Base-by-base conservation (phyloP, 1,140 invertebrate genomes). In the Cydia strobilella region DNA sequence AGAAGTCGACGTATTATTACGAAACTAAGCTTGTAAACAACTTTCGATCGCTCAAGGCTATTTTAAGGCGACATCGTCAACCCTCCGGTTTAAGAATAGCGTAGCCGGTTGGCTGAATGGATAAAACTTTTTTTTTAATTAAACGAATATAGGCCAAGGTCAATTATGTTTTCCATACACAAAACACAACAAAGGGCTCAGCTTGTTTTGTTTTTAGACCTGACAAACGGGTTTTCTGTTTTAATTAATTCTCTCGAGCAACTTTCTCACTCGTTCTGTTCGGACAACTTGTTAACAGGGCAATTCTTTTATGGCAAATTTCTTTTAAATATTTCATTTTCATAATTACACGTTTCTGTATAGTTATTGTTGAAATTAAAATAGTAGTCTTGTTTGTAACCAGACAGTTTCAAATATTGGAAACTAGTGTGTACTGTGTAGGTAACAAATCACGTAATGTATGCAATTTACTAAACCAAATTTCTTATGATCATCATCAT, bases 11-110 rank as follows among this genome's bases (percentile, higher is more conserved):
- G 85, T 88, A 86, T 81, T 66, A 54, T 90, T 89, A 87, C 80
- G 85, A 90, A 89, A 80, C 27, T 10, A 12, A 20, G 75, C 75
- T 82, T 83, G 82, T 86, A 87, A 90, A 89, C 87, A 90, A 86
- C 87, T 90, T 88, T 89, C 86, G 78, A 82, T 74, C 80, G 81
- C 27, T 42, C 54, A 73, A 88, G 87, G 87, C 82, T 86, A 83
- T 89, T 84, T 85, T 79, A 25, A 27, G 72, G 15, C 42, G 15
- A 35, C n/a, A 59, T 9, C 18, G 35, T 1, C 20, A 42, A 69
- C 20, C 15, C 65, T 42, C 27, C 5, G 65, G 4, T 15, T 69
- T 15, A 35, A 20, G 65, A 31, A 69, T 69, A 39, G 65, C 65
- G 48, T 51, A 18, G n/a, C 48, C 48, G 31, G 27, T 35, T 10